phyloP scores from a whole-genome alignment of 2,797 vertebrate species.

The Cyclura pinguis region DNA sequence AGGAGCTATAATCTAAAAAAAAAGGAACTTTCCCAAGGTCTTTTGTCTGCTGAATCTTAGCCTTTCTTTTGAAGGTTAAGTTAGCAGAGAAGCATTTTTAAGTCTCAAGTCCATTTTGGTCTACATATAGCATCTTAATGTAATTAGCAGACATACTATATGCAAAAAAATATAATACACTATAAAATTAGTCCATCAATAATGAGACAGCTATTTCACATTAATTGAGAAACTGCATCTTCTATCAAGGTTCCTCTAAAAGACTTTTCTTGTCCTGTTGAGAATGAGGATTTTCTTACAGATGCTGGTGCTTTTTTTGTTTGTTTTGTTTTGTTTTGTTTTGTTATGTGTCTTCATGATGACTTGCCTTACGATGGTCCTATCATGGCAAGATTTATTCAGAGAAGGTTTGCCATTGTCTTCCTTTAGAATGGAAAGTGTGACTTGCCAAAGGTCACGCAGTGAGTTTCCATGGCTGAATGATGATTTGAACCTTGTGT shows the following conservation, averaged over 20 bases:
- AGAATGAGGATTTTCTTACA: neutral
- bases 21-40: neutral
- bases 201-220: neutral
- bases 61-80: neutral
- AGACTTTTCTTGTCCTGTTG: neutral
- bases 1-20: neutral
- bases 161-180: no score
- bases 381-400: no score
- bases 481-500: no score
- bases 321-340: no score
- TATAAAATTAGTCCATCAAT: neutral
- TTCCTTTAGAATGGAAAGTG: no score
- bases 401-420: no score
- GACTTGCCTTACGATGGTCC: no score
- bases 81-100: neutral
- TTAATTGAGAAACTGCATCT: neutral
- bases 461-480: no score
- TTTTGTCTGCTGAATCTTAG: neutral
- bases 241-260: neutral
- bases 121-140: neutral
- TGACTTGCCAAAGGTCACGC: no score
- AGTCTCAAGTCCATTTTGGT: neutral
- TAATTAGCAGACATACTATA: neutral
- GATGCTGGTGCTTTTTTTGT: no score
- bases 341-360: no score